phyloP scores from a whole-genome alignment of 1,140 invertebrate genomes.

The Drosophila tani region DNA sequence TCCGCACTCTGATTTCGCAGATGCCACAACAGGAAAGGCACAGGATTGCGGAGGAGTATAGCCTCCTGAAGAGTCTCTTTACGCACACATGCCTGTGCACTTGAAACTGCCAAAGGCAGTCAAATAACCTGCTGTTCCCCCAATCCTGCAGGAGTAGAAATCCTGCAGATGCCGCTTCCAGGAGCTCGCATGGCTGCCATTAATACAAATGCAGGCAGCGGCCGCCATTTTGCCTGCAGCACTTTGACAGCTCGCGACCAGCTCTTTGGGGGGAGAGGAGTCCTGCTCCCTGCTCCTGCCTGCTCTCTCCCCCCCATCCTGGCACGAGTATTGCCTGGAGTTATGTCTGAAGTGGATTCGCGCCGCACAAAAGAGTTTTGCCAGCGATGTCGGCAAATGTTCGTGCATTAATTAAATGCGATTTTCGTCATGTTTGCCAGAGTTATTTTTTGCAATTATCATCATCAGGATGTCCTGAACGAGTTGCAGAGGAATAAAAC shows the following conservation, averaged over 20 bases:
- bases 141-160: background rate
- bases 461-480: constrained; percentile 42
- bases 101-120: constrained; percentile 64
- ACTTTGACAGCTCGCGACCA: constrained; percentile 60
- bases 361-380: constrained; percentile 38
- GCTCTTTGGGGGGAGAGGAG: constrained; percentile 4
- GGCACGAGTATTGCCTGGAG: constrained; percentile 35
- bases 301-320: background rate
- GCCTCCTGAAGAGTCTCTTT: constrained; percentile 39
- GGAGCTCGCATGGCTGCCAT: constrained; percentile 36
- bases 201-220: constrained; percentile 53
- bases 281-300: background rate
- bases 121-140: constrained; percentile 43
- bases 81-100: constrained; percentile 67
- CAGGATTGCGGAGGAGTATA: background rate
- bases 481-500: constrained; percentile 7
- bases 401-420: constrained; percentile 75
- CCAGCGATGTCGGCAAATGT: constrained; percentile 49
- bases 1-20: constrained; percentile 34
- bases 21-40: constrained; percentile 19
- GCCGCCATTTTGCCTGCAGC: constrained; percentile 60
- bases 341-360: constrained; percentile 70
- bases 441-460: constrained; percentile 37
- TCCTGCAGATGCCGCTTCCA: background rate
- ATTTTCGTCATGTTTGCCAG: constrained; percentile 47